These are phyloP conservation scores for Lepilemur septentrionalis DNA, from an alignment of 2,797 vertebrate genomes.

Conservation along the genomic window DNA sequence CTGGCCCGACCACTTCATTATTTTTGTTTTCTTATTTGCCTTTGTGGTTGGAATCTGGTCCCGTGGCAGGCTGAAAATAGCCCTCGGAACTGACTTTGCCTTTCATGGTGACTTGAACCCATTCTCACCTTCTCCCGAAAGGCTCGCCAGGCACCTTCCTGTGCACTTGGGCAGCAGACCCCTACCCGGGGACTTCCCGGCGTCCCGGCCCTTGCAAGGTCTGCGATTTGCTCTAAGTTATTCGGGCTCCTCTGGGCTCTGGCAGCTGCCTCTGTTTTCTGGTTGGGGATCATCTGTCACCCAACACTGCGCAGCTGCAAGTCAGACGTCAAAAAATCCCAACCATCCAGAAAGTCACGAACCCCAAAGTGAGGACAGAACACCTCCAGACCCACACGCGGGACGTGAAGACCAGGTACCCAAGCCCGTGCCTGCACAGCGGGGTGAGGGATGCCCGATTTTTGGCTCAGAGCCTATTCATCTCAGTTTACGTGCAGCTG, in stretches of 20 bases:
- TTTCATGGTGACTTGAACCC: background rate
- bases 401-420: background rate
- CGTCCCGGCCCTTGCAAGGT: rapidly evolving
- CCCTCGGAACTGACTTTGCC: background rate
- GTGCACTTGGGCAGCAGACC: rapidly evolving
- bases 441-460: rapidly evolving
- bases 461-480: background rate
- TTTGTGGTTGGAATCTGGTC: background rate
- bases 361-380: background rate
- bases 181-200: background rate
- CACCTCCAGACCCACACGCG: background rate
- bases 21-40: constrained; percentile 61
- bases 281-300: background rate
- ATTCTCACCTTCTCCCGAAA: background rate
- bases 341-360: background rate
- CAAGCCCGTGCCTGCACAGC: background rate
- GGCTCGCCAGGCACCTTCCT: background rate
- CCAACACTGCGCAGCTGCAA: background rate
- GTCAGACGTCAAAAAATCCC: background rate
- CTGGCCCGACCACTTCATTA: constrained; percentile 48
- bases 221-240: background rate
- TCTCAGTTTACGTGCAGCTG: rapidly evolving
- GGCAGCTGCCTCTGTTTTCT: background rate
- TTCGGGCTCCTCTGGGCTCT: background rate
- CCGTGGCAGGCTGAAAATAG: rapidly evolving